phyloP scores from a whole-genome alignment of 2,797 vertebrate genomes.

The Lagocephalus sceleratus region DNA sequence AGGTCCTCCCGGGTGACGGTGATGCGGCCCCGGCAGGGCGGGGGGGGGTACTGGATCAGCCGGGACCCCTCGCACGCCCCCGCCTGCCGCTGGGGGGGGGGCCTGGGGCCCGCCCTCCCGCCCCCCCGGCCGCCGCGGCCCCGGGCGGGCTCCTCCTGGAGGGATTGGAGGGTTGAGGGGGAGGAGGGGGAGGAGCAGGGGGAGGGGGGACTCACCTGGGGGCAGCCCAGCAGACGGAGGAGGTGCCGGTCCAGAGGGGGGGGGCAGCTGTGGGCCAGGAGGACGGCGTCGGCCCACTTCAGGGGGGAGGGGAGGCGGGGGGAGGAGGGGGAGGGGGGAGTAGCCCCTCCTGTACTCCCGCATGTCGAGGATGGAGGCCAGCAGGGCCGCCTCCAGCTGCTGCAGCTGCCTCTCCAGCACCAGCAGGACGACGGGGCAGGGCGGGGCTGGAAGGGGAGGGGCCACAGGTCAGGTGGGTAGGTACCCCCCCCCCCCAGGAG shows the following conservation, averaged over 20 bases:
- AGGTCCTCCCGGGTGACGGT: conserved; percentile 90
- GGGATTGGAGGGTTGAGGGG: background rate
- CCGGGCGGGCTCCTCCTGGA: conserved; percentile 47
- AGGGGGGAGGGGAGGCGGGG: conserved; percentile 45
- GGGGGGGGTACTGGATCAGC: conserved; percentile 90
- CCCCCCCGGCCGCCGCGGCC: conserved; percentile 56
- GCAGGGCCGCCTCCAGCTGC: conserved; percentile 69
- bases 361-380: conserved; percentile 80
- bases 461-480: no score
- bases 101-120: conserved; percentile 50
- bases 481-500: no score
- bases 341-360: conserved; percentile 73
- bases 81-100: conserved; percentile 59
- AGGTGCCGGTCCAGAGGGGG: conserved; percentile 66
- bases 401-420: conserved; percentile 64
- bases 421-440: conserved; percentile 45
- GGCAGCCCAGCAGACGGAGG: conserved; percentile 61
- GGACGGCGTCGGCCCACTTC: conserved; percentile 74
- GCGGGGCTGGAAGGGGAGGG: conserved; percentile 32
- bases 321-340: background rate
- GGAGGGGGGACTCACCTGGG: conserved; percentile 12
- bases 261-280: conserved; percentile 75
- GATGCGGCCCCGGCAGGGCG: conserved; percentile 88
- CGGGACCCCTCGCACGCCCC: no score
- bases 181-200: background rate